Base-by-base conservation (phyloP, 2,888 invertebrate species). In the Isotomurus palustris region DNA sequence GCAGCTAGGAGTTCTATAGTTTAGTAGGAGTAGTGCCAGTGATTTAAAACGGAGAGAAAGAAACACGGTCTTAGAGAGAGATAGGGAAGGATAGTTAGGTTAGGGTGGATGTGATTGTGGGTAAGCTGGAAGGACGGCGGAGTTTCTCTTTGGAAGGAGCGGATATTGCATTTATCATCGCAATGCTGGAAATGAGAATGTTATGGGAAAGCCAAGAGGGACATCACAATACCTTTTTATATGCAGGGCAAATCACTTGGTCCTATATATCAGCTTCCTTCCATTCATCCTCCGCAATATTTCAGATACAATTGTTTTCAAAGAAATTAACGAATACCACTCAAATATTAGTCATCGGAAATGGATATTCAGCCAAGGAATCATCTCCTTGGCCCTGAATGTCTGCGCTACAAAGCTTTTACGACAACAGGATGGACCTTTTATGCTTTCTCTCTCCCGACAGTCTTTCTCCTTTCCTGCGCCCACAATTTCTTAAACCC, bases 111-210 rank as follows among this genome's bases (percentile, higher is more conserved):
- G 38, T 24, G 55, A 55, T 41, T 40, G 41, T 25, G 48, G 44
- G 43, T 38, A 43, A 32, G 21, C 17, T 35, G 24, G 29, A 56
- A 19, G 35, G 52, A 41, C 45, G 21, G 25, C 29, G 49, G n/a
- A n/a, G n/a, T n/a, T n/a, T 41, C 38, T 43, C 52, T 32, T 54
- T 53, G 57, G 57, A 53, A 57, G 58, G 57, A 70, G 57, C 67
- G 67, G 68, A 67, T 67, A 68, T 70, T 68, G 70, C 69, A 70
- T 70, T 70, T 68, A 70, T 70, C 70, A 70, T 70, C 66, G 56
- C 58, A 65, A 60, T 62, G 56, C 66, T 64, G 65, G 62, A 69
- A 67, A 67, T 68, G 69, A 69, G 66, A 67, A 67, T 62, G 62
- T 60, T 62, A 53, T 49, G 53, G 52, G 41, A 57, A 40, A 49